Percentiles rank a stretch among this genome's conserved stretches.
phyloP scores from a whole-genome alignment of 2,888 invertebrate genomes.

The Diadegma fenestrale region DNA sequence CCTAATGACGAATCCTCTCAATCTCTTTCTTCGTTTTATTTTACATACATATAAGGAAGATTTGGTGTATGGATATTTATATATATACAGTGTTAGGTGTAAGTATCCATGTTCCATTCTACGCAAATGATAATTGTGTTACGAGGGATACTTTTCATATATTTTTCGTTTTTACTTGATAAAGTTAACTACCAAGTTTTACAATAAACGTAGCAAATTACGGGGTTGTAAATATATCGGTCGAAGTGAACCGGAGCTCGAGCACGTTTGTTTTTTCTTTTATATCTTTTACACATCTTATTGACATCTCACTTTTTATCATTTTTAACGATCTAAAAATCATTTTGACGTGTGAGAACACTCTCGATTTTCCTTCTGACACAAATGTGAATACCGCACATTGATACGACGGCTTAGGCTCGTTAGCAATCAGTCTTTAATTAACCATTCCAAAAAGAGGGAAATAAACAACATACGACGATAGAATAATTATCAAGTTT shows the following conservation, averaged over 20 bases:
- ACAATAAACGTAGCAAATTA: conserved; percentile 65
- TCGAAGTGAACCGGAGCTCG: conserved; percentile 32
- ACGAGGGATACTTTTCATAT: conserved; percentile 53
- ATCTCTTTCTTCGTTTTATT: conserved; percentile 66
- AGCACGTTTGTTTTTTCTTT: conserved; percentile 16
- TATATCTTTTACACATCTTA: conserved; percentile 11
- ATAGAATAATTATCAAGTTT: conserved; percentile 26
- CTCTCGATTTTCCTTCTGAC: conserved; percentile 30
- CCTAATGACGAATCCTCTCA: conserved; percentile 47
- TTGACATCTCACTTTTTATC: conserved; percentile 19
- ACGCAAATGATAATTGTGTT: conserved; percentile 47
- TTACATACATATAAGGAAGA: conserved; percentile 77
- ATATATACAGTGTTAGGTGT: conserved; percentile 69
- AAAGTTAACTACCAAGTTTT: conserved; percentile 57
- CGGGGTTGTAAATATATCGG: conserved; percentile 60
- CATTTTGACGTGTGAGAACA: conserved; percentile 37
- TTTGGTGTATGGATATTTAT: conserved; percentile 68
- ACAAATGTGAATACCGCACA: conserved; percentile 30
- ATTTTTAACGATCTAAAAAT: conserved; percentile 25
- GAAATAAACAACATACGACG: conserved; percentile 33
- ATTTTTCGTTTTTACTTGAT: conserved; percentile 42
- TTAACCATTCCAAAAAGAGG: conserved; percentile 69
- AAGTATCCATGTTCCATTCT: conserved; percentile 35
- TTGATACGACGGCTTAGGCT: conserved; percentile 66
- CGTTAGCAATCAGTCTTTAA: conserved; percentile 77